phyloP scores from a whole-genome alignment of 2,113 vertebrate genomes.

The Cinclus mexicanus region DNA sequence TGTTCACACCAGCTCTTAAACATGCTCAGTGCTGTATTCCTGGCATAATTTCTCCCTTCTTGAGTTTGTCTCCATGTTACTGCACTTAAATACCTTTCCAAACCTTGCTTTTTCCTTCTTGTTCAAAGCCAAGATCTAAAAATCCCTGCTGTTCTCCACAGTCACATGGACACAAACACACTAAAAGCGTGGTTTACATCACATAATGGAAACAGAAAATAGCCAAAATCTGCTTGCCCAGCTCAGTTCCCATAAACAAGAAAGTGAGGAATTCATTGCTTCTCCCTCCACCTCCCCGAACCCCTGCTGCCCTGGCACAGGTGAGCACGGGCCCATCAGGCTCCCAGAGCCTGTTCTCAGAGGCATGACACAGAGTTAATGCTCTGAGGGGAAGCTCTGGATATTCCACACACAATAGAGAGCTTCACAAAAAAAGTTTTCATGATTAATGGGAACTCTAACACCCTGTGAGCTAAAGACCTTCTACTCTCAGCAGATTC shows the following conservation, averaged over 20 bases:
- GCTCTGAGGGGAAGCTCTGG: background rate
- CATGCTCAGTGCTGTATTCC: background rate
- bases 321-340: rapidly evolving
- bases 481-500: background rate
- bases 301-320: background rate
- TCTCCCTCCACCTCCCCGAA: background rate
- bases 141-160: background rate
- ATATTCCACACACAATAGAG: background rate
- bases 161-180: background rate
- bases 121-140: background rate
- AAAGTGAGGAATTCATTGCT: background rate
- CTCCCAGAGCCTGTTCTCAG: background rate
- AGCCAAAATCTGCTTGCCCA: background rate
- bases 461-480: background rate
- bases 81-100: background rate
- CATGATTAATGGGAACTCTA: background rate
- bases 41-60: background rate
- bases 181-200: background rate
- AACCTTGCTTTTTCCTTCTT: background rate
- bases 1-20: background rate
- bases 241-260: background rate
- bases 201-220: background rate
- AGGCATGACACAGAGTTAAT: rapidly evolving
- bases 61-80: background rate
- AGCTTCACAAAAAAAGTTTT: background rate